Evolutionary conservation across 2,113 vertebrate species (phyloP).

Genomic region (Eidolon helvum): DNA sequence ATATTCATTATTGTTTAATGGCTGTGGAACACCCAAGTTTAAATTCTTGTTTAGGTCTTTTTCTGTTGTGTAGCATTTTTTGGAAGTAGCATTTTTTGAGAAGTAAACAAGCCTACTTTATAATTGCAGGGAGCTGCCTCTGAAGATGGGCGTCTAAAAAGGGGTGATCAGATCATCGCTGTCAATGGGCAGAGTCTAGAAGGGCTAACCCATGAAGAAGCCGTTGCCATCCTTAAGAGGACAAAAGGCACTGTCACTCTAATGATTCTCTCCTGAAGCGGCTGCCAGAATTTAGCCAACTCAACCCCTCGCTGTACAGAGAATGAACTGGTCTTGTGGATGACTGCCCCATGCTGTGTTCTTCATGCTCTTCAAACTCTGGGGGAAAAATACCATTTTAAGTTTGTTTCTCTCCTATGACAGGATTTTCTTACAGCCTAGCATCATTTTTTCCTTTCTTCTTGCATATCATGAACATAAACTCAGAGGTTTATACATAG

Average conservation of each 20-base stretch:
- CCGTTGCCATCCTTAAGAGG: slow-evolving; percentile 94
- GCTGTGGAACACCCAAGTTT: not conserved
- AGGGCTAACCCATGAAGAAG: slow-evolving; percentile 97
- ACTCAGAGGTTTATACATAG: not conserved
- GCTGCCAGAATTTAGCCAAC: not conserved
- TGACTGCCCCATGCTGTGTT: slow-evolving; percentile 2
- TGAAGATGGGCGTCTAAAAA: slow-evolving; percentile 95
- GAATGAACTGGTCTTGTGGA: slow-evolving; percentile 9
- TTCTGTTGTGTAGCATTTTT: not conserved
- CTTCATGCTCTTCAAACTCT: not conserved
- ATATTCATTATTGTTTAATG: not conserved
- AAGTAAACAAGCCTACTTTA: slow-evolving; percentile 38
- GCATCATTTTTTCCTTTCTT: not conserved
- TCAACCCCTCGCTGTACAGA: not conserved
- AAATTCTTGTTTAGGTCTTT: not conserved
- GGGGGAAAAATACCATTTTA: slow-evolving; percentile 15
- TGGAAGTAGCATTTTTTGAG: not conserved
- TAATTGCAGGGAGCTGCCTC: slow-evolving; percentile 93
- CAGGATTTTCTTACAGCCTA: slow-evolving; percentile 33
- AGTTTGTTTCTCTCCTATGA: slow-evolving; percentile 56
- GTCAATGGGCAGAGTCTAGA: slow-evolving; percentile 96
- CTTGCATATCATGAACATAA: not conserved
- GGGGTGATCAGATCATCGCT: slow-evolving; percentile 97
- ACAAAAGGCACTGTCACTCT: slow-evolving; percentile 96
- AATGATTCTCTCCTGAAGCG: slow-evolving; percentile 91